A percentile compares a stretch with the other conserved stretches of the same genome.
phyloP scores from a whole-genome alignment of 2,888 invertebrate genomes.

The Plebejus melissa region DNA sequence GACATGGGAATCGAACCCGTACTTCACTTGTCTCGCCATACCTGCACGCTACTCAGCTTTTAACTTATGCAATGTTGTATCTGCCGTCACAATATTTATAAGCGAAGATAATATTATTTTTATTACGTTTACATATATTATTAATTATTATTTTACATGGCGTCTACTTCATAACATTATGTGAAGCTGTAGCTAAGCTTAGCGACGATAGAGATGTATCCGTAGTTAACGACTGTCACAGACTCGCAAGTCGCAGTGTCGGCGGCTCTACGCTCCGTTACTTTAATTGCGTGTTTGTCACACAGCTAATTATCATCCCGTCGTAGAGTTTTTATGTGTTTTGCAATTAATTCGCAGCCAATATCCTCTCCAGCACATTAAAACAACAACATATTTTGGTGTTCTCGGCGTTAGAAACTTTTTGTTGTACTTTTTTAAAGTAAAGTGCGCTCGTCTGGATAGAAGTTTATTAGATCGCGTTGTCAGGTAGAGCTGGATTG shows the following conservation, averaged over 20 bases:
- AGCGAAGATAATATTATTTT: neutral
- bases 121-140: too few species aligned
- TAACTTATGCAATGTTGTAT: neutral
- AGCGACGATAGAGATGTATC: neutral
- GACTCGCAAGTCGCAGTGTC: conserved; percentile 43
- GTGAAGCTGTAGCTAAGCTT: neutral
- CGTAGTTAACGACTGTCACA: conserved; percentile 36
- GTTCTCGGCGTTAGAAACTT: conserved; percentile 33
- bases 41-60: neutral
- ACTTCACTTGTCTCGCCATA: neutral
- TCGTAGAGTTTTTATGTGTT: conserved; percentile 17
- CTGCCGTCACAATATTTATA: neutral
- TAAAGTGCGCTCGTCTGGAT: neutral
- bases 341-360: conserved; percentile 52
- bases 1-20: conserved; percentile 28
- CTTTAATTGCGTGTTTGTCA: conserved; percentile 71
- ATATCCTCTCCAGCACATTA: conserved; percentile 64
- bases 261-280: conserved; percentile 64
- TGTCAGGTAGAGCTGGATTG: neutral
- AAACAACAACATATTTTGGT: conserved; percentile 49
- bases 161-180: neutral
- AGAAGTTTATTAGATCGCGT: neutral
- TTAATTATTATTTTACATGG: too few species aligned
- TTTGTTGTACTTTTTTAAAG: neutral
- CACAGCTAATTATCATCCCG: conserved; percentile 39